These are phyloP conservation scores for Quadroppia sp. DNA, from an alignment of 2,888 invertebrate genomes.

Conservation along the genomic window DNA sequence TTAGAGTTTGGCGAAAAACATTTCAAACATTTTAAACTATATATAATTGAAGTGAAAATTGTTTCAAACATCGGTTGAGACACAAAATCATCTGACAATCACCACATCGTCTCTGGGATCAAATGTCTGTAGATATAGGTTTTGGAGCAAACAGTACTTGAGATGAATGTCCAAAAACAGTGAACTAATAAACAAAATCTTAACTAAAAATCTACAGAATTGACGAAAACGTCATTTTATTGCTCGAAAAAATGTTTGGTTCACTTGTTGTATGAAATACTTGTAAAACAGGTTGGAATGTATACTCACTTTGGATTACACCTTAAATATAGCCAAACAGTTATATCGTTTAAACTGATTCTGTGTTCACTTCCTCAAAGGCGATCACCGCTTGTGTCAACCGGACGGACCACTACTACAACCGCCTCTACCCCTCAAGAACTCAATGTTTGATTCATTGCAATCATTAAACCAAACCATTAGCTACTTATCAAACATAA, in stretches of 20 bases:
- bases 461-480: background rate
- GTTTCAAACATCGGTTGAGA: slow-evolving; percentile 11
- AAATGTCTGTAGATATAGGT: background rate
- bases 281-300: slow-evolving; percentile 30
- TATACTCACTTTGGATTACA: slow-evolving; percentile 1
- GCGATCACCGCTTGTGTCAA: background rate
- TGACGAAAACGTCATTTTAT: slow-evolving; percentile 14
- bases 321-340: slow-evolving; percentile 26
- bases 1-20: background rate
- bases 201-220: slow-evolving; percentile 24
- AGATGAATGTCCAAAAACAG: no score
- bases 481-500: slow-evolving; percentile 4
- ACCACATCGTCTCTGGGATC: background rate
- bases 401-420: slow-evolving; percentile 27
- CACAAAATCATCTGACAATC: slow-evolving; percentile 7
- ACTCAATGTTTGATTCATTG: background rate
- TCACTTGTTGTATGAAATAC: slow-evolving; percentile 6
- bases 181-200: slow-evolving; percentile 25
- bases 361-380: slow-evolving; percentile 16
- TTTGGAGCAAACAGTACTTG: background rate
- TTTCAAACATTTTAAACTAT: no score
- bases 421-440: background rate
- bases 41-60: no score
- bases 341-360: background rate
- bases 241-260: background rate